A percentile compares a stretch with the other conserved stretches of the same genome.
Evolutionary conservation across 2,888 invertebrate genomes (phyloP).

Genomic region (Flabesymbios commensalis): DNA sequence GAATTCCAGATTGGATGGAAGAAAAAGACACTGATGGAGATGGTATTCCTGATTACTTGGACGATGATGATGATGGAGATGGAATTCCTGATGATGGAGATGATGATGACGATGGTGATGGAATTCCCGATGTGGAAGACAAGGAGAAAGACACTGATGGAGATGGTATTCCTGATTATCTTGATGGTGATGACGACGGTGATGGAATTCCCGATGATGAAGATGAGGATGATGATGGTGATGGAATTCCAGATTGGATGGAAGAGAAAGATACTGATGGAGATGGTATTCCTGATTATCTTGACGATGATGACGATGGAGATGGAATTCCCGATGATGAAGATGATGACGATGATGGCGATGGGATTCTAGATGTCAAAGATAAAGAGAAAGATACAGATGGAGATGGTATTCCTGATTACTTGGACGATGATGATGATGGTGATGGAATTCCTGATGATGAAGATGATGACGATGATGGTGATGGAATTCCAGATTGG

Average conservation of each 20-base stretch:
- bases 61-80: constrained; percentile 44
- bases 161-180: constrained; percentile 44
- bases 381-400: constrained; percentile 39
- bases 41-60: constrained; percentile 43
- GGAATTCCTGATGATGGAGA: constrained; percentile 44
- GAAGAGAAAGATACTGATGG: too few species aligned
- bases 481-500: constrained; percentile 41
- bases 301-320: constrained; percentile 29
- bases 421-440: constrained; percentile 33
- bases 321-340: constrained; percentile 37
- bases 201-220: constrained; percentile 50
- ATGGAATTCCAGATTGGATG: too few species aligned
- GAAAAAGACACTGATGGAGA: constrained; percentile 41
- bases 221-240: constrained; percentile 45
- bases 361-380: constrained; percentile 28
- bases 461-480: constrained; percentile 29
- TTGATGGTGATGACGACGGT: constrained; percentile 42
- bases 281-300: constrained; percentile 34
- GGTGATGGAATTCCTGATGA: constrained; percentile 39
- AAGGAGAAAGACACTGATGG: constrained; percentile 33
- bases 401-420: constrained; percentile 36
- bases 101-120: constrained; percentile 40
- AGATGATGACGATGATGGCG: constrained; percentile 36
- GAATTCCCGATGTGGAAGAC: constrained; percentile 24
- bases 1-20: constrained; percentile 31